These are phyloP conservation scores for Mythimna ferrago DNA, from an alignment of 2,888 invertebrate species.

Conservation along the genomic window DNA sequence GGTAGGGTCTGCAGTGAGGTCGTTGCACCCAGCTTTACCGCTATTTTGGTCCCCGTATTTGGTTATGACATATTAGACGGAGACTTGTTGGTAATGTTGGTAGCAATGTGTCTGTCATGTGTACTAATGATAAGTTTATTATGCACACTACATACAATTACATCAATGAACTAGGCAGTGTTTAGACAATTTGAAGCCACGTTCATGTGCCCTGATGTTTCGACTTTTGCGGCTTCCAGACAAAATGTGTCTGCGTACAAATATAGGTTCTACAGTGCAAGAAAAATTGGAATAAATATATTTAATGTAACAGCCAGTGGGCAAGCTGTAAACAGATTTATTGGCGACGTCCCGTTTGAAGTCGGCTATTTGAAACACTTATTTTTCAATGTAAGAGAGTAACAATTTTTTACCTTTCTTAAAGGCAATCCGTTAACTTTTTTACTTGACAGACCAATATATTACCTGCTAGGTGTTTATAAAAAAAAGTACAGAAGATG, in stretches of 20 bases:
- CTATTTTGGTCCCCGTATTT: slow-evolving; percentile 72
- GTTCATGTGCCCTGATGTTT: not conserved
- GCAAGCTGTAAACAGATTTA: slow-evolving; percentile 52
- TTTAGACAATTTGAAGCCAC: not conserved
- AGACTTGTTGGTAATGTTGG: slow-evolving; percentile 47
- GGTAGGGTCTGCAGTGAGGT: slow-evolving; percentile 89
- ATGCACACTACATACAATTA: slow-evolving; percentile 14
- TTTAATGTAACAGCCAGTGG: slow-evolving; percentile 36
- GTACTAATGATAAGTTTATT: slow-evolving; percentile 30
- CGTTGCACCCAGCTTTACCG: slow-evolving; percentile 87
- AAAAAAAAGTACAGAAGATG: slow-evolving; percentile 59
- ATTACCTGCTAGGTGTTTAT: slow-evolving; percentile 63
- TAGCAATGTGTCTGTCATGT: slow-evolving; percentile 25
- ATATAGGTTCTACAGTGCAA: slow-evolving; percentile 29
- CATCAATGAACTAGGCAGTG: not conserved
- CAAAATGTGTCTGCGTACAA: slow-evolving; percentile 9
- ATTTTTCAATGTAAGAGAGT: slow-evolving; percentile 51
- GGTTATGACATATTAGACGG: slow-evolving; percentile 69
- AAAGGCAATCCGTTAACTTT: slow-evolving; percentile 60
- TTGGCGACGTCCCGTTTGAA: slow-evolving; percentile 48
- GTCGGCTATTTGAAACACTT: slow-evolving; percentile 51
- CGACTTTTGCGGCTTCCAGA: not conserved
- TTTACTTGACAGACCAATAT: slow-evolving; percentile 53
- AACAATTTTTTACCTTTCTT: slow-evolving; percentile 54
- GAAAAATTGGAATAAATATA: slow-evolving; percentile 44